Conservation (phyloP, 2,888 invertebrate genomes). For the Agrochola lota region DNA sequence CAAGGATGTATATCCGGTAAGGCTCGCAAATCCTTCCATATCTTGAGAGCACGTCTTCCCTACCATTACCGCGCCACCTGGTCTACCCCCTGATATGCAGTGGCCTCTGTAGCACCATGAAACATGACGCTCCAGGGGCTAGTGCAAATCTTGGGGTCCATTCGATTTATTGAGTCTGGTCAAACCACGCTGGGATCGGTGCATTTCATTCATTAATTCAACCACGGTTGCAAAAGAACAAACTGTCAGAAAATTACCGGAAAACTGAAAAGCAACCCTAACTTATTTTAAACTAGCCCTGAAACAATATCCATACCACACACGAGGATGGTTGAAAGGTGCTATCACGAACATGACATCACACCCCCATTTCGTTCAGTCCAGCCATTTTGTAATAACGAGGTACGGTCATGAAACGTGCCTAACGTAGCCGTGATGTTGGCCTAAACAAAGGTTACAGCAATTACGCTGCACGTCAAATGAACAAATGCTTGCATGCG, state of each 20-base stretch:
- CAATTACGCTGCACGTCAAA: constrained; percentile 61
- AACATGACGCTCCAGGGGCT: no score
- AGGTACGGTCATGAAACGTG: constrained; percentile 58
- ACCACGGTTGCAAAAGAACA: neutral
- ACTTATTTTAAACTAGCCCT: neutral
- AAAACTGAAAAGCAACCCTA: neutral
- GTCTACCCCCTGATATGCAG: no score
- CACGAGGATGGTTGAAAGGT: constrained; percentile 26
- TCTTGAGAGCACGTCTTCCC: no score
- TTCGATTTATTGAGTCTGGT: no score
- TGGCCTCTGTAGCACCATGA: no score
- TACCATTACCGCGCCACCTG: no score
- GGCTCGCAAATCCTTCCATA: no score
- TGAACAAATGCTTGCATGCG: constrained; percentile 52
- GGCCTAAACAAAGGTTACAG: constrained; percentile 59
- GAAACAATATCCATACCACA: constrained; percentile 21
- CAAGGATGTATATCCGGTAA: no score
- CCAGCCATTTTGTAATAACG: constrained; percentile 52
- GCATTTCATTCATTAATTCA: no score
- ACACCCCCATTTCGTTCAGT: constrained; percentile 38
- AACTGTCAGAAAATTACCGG: neutral
- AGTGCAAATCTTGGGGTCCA: no score
- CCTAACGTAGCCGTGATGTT: constrained; percentile 34
- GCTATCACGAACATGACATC: constrained; percentile 60
- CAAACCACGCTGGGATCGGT: no score